These are phyloP conservation scores for Mustela erminea DNA, from an alignment of 2,797 vertebrate species.

Conservation along the genomic window DNA sequence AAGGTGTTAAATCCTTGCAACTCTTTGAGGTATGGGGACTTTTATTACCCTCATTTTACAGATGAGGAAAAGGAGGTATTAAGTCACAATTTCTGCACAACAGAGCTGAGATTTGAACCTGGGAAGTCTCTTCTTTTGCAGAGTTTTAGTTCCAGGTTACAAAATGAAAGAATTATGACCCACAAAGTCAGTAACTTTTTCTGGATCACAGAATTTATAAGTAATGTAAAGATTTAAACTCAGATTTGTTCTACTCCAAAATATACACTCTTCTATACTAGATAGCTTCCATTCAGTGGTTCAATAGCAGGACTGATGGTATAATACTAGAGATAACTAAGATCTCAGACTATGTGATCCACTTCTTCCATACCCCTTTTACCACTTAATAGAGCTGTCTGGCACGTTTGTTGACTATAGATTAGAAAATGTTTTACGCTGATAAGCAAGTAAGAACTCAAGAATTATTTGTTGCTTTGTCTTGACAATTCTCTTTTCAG, in stretches of 20 bases:
- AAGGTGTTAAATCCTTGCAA: not conserved
- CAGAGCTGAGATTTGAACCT: not conserved
- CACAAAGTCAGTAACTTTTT: not conserved
- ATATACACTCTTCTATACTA: not conserved
- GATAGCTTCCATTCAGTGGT: not conserved
- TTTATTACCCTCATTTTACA: not conserved
- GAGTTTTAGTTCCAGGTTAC: not conserved
- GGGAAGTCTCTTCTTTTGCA: not conserved
- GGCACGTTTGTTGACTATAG: not conserved
- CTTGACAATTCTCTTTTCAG: not conserved
- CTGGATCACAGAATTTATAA: not conserved
- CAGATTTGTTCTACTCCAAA: not conserved
- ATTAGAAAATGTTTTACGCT: not conserved
- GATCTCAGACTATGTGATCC: not conserved
- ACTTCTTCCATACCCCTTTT: not conserved
- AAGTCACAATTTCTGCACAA: not conserved
- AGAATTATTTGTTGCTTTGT: not conserved
- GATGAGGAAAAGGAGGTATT: not conserved
- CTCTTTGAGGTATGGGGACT: not conserved
- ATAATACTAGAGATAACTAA: not conserved
- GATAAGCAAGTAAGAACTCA: not conserved
- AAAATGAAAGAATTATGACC: not conserved
- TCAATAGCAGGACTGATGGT: not conserved
- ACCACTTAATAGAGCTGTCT: not conserved
- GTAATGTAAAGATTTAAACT: not conserved